Evolutionary conservation across 2,888 invertebrate species (phyloP).

Genomic region (Drymonia ruficornis): DNA sequence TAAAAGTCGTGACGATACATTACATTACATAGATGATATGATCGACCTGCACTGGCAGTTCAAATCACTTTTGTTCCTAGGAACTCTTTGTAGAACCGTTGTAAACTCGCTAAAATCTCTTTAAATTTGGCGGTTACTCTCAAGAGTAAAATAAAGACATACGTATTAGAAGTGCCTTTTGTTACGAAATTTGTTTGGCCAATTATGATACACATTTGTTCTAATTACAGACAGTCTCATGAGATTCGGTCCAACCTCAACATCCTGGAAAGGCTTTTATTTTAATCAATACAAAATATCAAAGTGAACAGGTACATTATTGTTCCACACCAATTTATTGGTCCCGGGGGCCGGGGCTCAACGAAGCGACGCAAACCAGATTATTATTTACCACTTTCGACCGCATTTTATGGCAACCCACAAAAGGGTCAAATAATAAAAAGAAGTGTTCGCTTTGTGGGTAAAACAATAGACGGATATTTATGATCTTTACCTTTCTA

Average conservation of each 20-base stretch:
- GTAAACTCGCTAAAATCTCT: too few relatives aligned
- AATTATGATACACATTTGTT: slow-evolving; percentile 33
- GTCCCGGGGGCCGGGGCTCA: slow-evolving; percentile 40
- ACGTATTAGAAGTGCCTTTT: slow-evolving; percentile 18
- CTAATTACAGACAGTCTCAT: slow-evolving; percentile 33
- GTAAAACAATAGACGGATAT: slow-evolving; percentile 51
- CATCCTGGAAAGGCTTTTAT: slow-evolving; percentile 38
- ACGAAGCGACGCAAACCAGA: slow-evolving; percentile 50
- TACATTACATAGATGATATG: too few relatives aligned
- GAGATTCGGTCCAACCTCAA: slow-evolving; percentile 33
- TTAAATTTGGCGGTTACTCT: too few relatives aligned
- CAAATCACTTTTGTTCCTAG: too few relatives aligned
- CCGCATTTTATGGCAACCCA: slow-evolving; percentile 55
- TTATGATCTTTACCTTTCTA: slow-evolving; percentile 47
- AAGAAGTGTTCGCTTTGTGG: slow-evolving; percentile 53
- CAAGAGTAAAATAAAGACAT: slow-evolving; percentile 18
- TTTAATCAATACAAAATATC: slow-evolving; percentile 52
- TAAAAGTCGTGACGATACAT: too few relatives aligned
- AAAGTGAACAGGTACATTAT: slow-evolving; percentile 46
- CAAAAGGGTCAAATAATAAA: slow-evolving; percentile 60
- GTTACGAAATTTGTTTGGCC: slow-evolving; percentile 30
- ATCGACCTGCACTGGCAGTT: too few relatives aligned
- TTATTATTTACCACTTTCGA: slow-evolving; percentile 61
- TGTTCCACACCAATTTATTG: slow-evolving; percentile 50
- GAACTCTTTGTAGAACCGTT: too few relatives aligned